Evolutionary conservation across 2,113 vertebrate species (phyloP).

Genomic region (Archocentrus centrarchus): DNA sequence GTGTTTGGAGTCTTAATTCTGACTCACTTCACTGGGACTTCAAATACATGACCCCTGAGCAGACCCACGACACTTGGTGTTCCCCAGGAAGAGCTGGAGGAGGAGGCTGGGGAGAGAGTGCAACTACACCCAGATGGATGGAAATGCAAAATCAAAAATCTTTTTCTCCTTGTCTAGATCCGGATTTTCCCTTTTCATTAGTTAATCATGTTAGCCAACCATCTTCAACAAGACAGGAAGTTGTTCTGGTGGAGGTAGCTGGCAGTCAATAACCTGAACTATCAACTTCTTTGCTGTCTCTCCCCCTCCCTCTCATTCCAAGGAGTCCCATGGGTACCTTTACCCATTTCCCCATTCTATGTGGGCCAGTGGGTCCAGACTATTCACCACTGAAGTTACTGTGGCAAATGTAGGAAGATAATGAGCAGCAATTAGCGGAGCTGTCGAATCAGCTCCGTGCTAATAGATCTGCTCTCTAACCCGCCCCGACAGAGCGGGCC

Average conservation of each 20-base stretch:
- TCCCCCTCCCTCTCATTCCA: neutral
- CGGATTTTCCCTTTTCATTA: neutral
- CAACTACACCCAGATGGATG: too few relatives aligned
- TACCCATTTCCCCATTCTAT: neutral
- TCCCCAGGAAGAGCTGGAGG: neutral
- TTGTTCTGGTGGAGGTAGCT: neutral
- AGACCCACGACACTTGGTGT: neutral
- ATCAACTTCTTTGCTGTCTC: neutral
- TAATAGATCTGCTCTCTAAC: slow-evolving; percentile 47
- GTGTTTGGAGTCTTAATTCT: too few relatives aligned
- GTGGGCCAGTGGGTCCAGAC: slow-evolving; percentile 42
- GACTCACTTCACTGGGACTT: too few relatives aligned
- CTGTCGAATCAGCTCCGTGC: slow-evolving; percentile 39
- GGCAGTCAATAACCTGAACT: neutral
- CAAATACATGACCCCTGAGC: too few relatives aligned
- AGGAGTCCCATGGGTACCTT: neutral
- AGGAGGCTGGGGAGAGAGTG: neutral
- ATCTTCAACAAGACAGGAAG: neutral
- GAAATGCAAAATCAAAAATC: neutral
- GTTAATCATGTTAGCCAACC: neutral
- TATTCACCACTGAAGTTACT: slow-evolving; percentile 26
- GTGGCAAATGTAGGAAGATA: slow-evolving; percentile 31
- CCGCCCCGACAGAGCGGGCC: slow-evolving; percentile 25
- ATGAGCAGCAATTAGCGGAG: slow-evolving; percentile 50
- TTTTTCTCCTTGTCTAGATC: neutral